phyloP scores from a whole-genome alignment of 2,888 invertebrate genomes.

The Dendrolimus pini region DNA sequence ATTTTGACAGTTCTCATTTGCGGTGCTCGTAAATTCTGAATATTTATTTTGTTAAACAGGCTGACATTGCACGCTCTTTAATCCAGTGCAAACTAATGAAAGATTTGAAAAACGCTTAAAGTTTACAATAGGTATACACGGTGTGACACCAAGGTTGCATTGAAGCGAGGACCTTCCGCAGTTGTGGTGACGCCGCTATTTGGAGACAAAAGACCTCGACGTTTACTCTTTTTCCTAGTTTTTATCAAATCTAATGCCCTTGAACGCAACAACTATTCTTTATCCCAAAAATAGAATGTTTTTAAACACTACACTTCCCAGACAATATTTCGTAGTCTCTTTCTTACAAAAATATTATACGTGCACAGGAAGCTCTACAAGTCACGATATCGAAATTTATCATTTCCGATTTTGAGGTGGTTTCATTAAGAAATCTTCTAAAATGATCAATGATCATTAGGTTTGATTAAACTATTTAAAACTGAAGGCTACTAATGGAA shows the following conservation, averaged over 20 bases:
- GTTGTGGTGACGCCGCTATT: constrained; percentile 48
- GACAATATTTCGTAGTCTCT: too few species aligned
- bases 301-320: too few species aligned
- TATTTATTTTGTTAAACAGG: neutral
- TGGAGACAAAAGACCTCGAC: constrained; percentile 55
- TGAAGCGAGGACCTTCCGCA: constrained; percentile 51
- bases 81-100: constrained; percentile 1
- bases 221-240: constrained; percentile 60
- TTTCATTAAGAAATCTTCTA: too few species aligned
- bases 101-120: constrained; percentile 5
- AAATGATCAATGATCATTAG: too few species aligned
- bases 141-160: constrained; percentile 29
- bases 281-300: constrained; percentile 12
- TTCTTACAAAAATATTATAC: too few species aligned
- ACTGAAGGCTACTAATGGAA: too few species aligned
- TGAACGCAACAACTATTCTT: constrained; percentile 36
- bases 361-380: too few species aligned
- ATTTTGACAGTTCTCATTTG: neutral
- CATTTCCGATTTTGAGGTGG: too few species aligned
- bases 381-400: too few species aligned
- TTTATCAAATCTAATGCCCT: constrained; percentile 56
- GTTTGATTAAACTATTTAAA: too few species aligned
- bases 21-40: neutral
- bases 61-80: neutral
- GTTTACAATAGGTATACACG: neutral